Evolutionary conservation across 2,113 vertebrate species (phyloP), one percentile per base, ranked within the genome.

Genomic region (Poeciliopsis retropinna): DNA sequence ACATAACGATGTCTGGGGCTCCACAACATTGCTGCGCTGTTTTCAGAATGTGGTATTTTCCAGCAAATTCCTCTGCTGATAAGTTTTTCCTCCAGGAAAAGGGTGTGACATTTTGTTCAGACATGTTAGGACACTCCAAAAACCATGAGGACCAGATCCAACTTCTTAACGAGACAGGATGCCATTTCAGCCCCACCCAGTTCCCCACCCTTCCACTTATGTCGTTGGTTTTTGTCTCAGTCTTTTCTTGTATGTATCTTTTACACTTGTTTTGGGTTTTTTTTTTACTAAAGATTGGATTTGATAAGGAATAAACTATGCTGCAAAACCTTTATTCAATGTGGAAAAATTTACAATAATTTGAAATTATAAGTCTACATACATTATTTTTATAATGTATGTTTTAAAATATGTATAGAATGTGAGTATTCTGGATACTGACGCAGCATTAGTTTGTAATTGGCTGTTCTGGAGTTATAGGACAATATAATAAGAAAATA

Each of bases 41-140:
- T 76, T 62, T 51, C 34, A 1, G 57, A 22, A 22, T 0, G 11
- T 12, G 78, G 82, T 87, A 77, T 88, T 92, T 92, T 90, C 89
- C 85, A 81, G 82, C 64, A 14, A 75, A 79, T 86, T 87, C 85
- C 79, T 82, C 78, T 34, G 70, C 70, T 79, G 77, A 81, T 76
- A 47, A 66, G 72, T 80, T 79, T 79, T 79, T 82, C 32, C 67
- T 64, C 9, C 60, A 14, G 60, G 15, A 73, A 70, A 84, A 86
- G 69, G 88, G 88, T 79, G 90, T 64, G 81, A 82, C 44, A 2
- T 34, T 74, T 44, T 44, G 66, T 67, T 79, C 71, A 73, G 87
- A 73, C 91, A 65, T 89, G 92, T 91, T 75, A 54, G 70, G 68
- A 80, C 89, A 88, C 47, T 67, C 64, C 30, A 65, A 79, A 88